Percentiles rank a stretch among this genome's conserved stretches.
Conservation (phyloP, 2,888 invertebrate species). For the Lutraria lutraria region DNA sequence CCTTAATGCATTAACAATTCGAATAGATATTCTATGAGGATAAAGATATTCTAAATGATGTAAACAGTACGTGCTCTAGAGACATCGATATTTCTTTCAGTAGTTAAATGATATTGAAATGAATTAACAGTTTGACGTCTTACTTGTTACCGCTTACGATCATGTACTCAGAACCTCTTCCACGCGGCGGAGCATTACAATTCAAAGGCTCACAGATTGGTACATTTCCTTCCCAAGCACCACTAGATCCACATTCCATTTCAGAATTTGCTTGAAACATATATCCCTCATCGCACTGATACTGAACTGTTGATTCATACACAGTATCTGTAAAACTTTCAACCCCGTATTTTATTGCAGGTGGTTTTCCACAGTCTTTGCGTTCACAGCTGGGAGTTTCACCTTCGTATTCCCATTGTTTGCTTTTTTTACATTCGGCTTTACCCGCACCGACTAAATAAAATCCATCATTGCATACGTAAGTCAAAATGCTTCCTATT, state of each 20-base stretch:
- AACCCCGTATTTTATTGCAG: slow-evolving; percentile 87
- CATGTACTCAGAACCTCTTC: slow-evolving; percentile 43
- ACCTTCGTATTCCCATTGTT: slow-evolving; percentile 68
- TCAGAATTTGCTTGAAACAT: slow-evolving; percentile 65
- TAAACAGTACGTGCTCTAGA: too few species aligned
- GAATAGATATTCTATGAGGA: too few species aligned
- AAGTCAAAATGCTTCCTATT: slow-evolving; percentile 70
- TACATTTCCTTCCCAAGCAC: slow-evolving; percentile 79
- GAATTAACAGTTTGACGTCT: not conserved
- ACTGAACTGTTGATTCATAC: slow-evolving; percentile 78
- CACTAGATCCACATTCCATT: slow-evolving; percentile 76
- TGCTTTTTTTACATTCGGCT: slow-evolving; percentile 69
- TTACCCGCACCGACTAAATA: slow-evolving; percentile 68
- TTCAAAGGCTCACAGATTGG: slow-evolving; percentile 80
- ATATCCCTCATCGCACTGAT: slow-evolving; percentile 82
- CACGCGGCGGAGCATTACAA: slow-evolving; percentile 73
- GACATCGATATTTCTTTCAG: too few species aligned
- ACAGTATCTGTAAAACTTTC: slow-evolving; percentile 78
- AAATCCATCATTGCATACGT: slow-evolving; percentile 76
- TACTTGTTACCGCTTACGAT: slow-evolving; percentile 43
- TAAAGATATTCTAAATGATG: too few species aligned
- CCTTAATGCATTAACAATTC: too few species aligned
- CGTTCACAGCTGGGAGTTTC: slow-evolving; percentile 67
- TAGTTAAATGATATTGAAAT: too few species aligned
- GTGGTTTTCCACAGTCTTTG: slow-evolving; percentile 76